Evolutionary conservation across 64 coral and sea anemone species (phyloP), one percentile per base, ranked within the genome.

Genomic region (Dendrophyllia cribrosa): DNA sequence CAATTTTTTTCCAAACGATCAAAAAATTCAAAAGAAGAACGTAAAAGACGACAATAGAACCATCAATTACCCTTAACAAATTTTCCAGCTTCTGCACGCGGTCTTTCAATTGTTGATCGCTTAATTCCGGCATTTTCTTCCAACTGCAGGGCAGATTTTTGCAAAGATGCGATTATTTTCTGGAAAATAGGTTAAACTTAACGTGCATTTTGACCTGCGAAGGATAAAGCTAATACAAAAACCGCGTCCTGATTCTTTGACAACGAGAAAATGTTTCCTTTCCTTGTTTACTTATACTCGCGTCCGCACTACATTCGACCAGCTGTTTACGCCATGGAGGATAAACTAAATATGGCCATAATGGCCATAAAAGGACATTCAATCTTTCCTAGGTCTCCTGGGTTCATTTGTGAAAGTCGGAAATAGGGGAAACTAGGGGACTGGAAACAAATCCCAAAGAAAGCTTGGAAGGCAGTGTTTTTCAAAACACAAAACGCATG

Each of bases 1-100:
- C 3, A 56, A 9, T 4, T 13, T 26, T 20, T 20, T 53, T 22
- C n/a, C 26, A 58, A 59, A 17, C 43, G 14, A 47, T 49, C 10
- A 46, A 16, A 72, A 72, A 9, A 43, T 9, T 13, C 70, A 45
- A 72, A 43, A 72, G 70, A 72, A 72, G 9, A 61, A 90, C 20
- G 62, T 55, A 81, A 14, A 66, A 15, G 51, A 16, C 15, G 13
- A 79, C 20, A 74, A 48, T 2, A 11, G 21, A 20, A 72, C 44
- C 10, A 26, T 66, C 1, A 46, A n/a, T 51, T 91, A 99, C 97
- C 88, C 97, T 88, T 11, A 99, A 66, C 77, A 99, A 76, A 9
- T 95, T 88, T 69, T 99, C 97, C 5, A 99, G 83, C 78, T 99
- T 99, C 75, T 99, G 97, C 23, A 99, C 86, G 26, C 91, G 93